A percentile compares a stretch with the other conserved stretches of the same genome.
phyloP scores from a whole-genome alignment of 2,113 vertebrate genomes.

The Bubalus kerabau region DNA sequence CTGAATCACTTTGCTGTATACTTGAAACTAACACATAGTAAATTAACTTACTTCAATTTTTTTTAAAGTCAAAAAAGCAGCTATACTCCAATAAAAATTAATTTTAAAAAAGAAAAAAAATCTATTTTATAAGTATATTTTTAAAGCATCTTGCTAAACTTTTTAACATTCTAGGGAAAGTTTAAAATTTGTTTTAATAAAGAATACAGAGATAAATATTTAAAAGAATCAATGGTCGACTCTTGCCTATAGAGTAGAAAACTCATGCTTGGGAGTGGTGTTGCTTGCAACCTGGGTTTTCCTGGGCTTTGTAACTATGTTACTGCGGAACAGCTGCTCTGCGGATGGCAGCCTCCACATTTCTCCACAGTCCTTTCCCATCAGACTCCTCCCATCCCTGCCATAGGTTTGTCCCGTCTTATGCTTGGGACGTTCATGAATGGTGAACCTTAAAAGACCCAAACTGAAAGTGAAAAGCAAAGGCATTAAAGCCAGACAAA shows the following conservation, averaged over 20 bases:
- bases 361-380: neutral
- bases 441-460: neutral
- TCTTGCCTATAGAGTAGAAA: neutral
- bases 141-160: neutral
- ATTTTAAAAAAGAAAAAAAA: neutral
- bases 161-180: neutral
- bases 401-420: neutral
- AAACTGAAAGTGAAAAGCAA: neutral
- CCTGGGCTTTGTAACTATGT: neutral
- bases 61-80: neutral
- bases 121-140: neutral
- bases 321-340: neutral
- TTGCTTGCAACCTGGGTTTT: neutral
- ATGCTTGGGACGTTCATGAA: neutral
- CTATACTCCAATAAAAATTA: neutral
- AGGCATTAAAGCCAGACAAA: neutral
- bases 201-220: neutral
- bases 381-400: neutral
- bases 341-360: neutral
- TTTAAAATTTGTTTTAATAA: neutral
- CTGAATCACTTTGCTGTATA: neutral
- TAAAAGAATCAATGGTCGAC: neutral
- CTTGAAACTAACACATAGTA: neutral
- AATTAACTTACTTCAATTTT: neutral
- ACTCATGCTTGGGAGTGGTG: neutral